These are phyloP conservation scores for Fopius arisanus DNA, from an alignment of 1,140 invertebrate species.

Conservation along the genomic window DNA sequence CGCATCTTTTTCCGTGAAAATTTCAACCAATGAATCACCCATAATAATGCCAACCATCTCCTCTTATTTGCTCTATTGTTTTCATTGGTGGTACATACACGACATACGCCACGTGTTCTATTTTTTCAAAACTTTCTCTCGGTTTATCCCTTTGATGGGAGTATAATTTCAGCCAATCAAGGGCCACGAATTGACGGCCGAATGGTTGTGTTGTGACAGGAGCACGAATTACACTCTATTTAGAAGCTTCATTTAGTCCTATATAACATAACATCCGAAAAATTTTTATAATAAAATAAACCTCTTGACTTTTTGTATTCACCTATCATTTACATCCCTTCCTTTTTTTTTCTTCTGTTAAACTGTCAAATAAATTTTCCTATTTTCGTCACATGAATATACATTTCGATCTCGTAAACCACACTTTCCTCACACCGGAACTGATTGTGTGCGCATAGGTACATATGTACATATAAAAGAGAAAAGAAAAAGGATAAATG, in stretches of 20 bases:
- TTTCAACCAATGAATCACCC: background rate
- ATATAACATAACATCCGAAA: too few species aligned
- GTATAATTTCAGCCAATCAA: constrained; percentile 43
- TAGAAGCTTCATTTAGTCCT: too few species aligned
- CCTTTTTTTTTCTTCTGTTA: constrained; percentile 27
- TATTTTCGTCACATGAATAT: constrained; percentile 54
- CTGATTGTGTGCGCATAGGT: background rate
- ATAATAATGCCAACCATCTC: background rate
- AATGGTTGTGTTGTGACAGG: constrained; percentile 52
- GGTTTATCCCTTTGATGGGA: background rate
- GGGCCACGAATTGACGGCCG: constrained; percentile 43
- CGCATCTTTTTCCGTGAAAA: constrained; percentile 2
- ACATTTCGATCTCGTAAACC: constrained; percentile 44
- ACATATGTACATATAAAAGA: background rate
- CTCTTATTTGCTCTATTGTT: too few species aligned
- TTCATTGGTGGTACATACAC: background rate
- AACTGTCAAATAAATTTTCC: constrained; percentile 26
- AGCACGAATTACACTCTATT: constrained; percentile 30
- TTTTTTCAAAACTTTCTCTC: constrained; percentile 3
- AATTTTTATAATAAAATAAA: too few species aligned
- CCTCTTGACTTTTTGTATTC: background rate
- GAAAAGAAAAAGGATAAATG: background rate
- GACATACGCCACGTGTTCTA: background rate
- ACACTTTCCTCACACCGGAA: constrained; percentile 46
- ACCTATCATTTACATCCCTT: constrained; percentile 30